Conservation (phyloP, 2,113 vertebrate species). For the Bos indicus region DNA sequence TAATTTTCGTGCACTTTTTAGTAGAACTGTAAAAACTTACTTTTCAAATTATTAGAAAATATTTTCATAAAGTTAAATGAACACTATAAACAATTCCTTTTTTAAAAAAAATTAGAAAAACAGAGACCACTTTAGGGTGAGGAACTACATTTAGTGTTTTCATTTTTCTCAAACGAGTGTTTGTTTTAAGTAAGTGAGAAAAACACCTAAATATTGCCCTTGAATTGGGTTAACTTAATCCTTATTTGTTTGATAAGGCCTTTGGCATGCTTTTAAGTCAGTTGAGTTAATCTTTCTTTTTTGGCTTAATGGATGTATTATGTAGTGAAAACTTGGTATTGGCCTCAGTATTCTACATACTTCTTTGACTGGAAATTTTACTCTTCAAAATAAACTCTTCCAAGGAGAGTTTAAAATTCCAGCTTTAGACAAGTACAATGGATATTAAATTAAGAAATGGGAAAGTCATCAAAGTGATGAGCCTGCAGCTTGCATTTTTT, state of each 20-base stretch:
- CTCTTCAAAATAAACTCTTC: slow-evolving; percentile 15
- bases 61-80: slow-evolving; percentile 1
- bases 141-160: not conserved
- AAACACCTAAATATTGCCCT: not conserved
- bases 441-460: not conserved
- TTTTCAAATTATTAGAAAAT: slow-evolving; percentile 35
- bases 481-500: not conserved
- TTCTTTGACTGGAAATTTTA: slow-evolving; percentile 17
- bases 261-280: not conserved
- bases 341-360: not conserved
- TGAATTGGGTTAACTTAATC: not conserved
- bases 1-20: not conserved
- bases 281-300: not conserved
- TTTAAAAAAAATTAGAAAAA: not conserved
- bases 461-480: not conserved
- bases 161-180: not conserved
- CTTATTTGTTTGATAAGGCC: not conserved
- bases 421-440: not conserved
- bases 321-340: not conserved
- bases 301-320: not conserved
- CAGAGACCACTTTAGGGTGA: not conserved
- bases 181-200: slow-evolving; percentile 14
- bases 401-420: slow-evolving; percentile 4
- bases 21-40: not conserved
- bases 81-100: not conserved